Evolutionary conservation across 2,888 invertebrate species (phyloP).

Genomic region (Neria commutata): DNA sequence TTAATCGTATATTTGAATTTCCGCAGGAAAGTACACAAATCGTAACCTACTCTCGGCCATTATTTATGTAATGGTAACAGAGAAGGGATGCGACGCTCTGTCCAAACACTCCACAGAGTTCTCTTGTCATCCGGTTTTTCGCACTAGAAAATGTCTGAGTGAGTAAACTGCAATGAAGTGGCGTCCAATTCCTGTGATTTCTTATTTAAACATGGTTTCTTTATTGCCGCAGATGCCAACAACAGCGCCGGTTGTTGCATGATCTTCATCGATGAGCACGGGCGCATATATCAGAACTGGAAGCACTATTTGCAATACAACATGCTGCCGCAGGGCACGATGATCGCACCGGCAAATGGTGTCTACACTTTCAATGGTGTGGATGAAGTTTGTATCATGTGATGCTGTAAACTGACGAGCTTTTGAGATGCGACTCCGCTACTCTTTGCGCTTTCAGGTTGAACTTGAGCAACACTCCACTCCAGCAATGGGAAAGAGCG

Average conservation of each 20-base stretch:
- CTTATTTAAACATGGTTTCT: neutral
- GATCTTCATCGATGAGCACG: constrained; percentile 52
- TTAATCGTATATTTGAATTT: neutral
- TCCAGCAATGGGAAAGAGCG: constrained; percentile 34
- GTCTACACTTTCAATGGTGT: constrained; percentile 40
- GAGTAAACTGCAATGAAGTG: constrained; percentile 28
- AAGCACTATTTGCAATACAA: constrained; percentile 59
- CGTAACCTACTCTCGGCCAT: constrained; percentile 45
- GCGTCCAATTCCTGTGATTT: neutral
- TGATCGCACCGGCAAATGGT: constrained; percentile 62
- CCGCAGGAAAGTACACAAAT: constrained; percentile 43
- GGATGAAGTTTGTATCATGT: constrained; percentile 6
- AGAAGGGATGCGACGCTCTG: constrained; percentile 21
- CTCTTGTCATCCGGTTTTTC: constrained; percentile 47
- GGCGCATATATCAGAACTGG: constrained; percentile 62
- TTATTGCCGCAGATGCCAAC: constrained; percentile 22
- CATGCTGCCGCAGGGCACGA: constrained; percentile 58
- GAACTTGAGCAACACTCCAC: constrained; percentile 40
- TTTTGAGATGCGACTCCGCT: neutral
- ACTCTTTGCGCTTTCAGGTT: constrained; percentile 28
- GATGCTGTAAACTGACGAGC: neutral
- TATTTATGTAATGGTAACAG: constrained; percentile 47
- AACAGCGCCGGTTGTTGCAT: constrained; percentile 51
- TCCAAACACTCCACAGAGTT: constrained; percentile 38
- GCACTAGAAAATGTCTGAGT: constrained; percentile 49